A percentile compares a stretch with the other conserved stretches of the same genome.
Conservation (phyloP, 2,113 vertebrate genomes). For the Andinoacara biseriatus region DNA sequence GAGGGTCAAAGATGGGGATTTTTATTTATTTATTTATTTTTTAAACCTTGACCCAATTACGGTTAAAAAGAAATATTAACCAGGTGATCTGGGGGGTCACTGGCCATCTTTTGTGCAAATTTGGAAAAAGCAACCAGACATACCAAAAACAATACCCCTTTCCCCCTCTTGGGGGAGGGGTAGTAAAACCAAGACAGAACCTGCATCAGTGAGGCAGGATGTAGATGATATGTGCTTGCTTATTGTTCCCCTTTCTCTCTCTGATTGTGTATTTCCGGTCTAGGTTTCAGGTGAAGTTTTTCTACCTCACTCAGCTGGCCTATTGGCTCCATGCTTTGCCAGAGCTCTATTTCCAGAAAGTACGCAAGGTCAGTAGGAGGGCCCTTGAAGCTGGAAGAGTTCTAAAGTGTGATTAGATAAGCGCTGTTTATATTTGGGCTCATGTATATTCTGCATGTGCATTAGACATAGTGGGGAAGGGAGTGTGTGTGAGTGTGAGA, state of each 20-base stretch:
- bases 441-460: slow-evolving; percentile 5
- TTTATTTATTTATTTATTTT: not conserved
- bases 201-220: not conserved
- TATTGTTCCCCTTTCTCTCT: not conserved
- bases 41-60: not conserved
- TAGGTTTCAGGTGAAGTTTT: slow-evolving; percentile 99
- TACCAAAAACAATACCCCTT: too few species aligned
- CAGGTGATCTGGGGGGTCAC: too few species aligned
- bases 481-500: not conserved
- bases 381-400: slow-evolving; percentile 37
- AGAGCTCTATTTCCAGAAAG: slow-evolving; percentile 98
- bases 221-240: not conserved
- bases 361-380: slow-evolving; percentile 91
- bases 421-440: slow-evolving; percentile 2
- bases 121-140: too few species aligned
- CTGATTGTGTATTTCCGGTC: not conserved
- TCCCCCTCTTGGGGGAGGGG: too few species aligned
- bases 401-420: slow-evolving; percentile 37
- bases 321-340: slow-evolving; percentile 97
- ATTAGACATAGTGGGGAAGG: not conserved
- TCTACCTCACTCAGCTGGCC: slow-evolving; percentile 95
- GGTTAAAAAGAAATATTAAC: too few species aligned
- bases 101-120: too few species aligned
- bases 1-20: too few species aligned
- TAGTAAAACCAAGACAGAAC: not conserved